Evolutionary conservation across 2,113 vertebrate genomes (phyloP).

Genomic region (Spilogale gracilis): DNA sequence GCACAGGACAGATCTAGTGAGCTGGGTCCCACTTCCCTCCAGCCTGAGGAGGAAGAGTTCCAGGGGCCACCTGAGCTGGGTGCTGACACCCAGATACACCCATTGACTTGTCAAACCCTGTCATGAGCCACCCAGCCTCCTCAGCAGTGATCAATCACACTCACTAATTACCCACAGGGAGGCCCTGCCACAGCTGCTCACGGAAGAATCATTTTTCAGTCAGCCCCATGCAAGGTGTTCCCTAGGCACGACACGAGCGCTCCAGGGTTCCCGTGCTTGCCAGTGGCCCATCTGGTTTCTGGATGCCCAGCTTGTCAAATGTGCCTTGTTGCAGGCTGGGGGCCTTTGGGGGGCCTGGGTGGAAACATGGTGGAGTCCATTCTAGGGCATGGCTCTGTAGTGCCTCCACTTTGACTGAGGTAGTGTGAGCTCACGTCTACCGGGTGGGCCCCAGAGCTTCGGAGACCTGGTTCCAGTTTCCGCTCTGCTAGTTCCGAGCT

Average conservation of each 20-base stretch:
- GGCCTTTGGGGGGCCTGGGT: neutral
- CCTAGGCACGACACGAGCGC: neutral
- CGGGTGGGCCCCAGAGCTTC: neutral
- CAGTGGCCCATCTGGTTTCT: constrained; percentile 47
- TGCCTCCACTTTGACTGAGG: neutral
- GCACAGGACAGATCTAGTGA: neutral
- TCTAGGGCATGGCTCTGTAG: neutral
- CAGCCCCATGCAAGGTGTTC: constrained; percentile 19
- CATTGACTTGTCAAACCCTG: constrained; percentile 67
- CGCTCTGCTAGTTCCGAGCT: neutral
- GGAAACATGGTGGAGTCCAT: neutral
- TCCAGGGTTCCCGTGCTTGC: neutral
- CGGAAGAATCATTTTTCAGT: constrained; percentile 23
- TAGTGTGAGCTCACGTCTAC: neutral
- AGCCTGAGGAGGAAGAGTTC: constrained; percentile 60
- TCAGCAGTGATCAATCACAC: constrained; percentile 74
- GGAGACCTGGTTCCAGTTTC: neutral
- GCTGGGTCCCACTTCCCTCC: neutral
- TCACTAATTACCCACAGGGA: constrained; percentile 58
- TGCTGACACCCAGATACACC: constrained; percentile 72
- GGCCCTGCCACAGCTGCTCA: constrained; percentile 47
- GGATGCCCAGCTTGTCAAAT: constrained; percentile 21
- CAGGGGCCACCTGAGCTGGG: constrained; percentile 52
- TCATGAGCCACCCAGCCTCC: constrained; percentile 65
- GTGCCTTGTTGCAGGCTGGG: neutral